phyloP scores from a whole-genome alignment of 1,140 invertebrate species.

The Drosophila pseudoananassae region DNA sequence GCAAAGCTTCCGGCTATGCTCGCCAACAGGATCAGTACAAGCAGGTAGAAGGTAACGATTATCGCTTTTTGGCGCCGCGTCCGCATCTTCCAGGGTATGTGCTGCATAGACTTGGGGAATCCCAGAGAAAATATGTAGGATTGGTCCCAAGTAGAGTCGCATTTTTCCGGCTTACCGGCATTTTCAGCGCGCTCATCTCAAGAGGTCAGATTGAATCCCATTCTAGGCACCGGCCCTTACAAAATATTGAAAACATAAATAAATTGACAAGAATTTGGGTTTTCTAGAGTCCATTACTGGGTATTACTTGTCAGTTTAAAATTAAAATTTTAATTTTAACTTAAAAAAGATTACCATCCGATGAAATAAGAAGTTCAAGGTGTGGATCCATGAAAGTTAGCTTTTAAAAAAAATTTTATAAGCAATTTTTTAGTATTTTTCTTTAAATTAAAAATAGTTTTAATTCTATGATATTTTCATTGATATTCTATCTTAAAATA shows the following conservation, averaged over 20 bases:
- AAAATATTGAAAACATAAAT: not conserved
- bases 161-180: slow-evolving; percentile 19
- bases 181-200: not conserved
- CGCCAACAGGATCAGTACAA: not conserved
- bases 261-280: not conserved
- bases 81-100: slow-evolving; percentile 36
- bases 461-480: too few relatives aligned
- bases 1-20: slow-evolving; percentile 20
- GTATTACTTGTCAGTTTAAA: not conserved
- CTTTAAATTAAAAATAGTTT: too few relatives aligned
- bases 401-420: too few relatives aligned
- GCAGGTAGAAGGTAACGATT: slow-evolving; percentile 9
- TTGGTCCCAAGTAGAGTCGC: not conserved
- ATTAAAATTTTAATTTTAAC: too few relatives aligned
- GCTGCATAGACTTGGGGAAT: not conserved
- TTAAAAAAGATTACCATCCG: too few relatives aligned
- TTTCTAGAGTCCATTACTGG: not conserved
- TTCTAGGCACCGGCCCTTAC: too few relatives aligned
- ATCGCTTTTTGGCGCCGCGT: slow-evolving; percentile 25
- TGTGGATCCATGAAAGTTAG: too few relatives aligned
- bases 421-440: too few relatives aligned
- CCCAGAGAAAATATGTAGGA: not conserved
- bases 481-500: too few relatives aligned
- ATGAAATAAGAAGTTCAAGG: too few relatives aligned
- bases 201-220: not conserved